phyloP scores from a whole-genome alignment of 2,113 vertebrate genomes.

The Vicugna pacos region DNA sequence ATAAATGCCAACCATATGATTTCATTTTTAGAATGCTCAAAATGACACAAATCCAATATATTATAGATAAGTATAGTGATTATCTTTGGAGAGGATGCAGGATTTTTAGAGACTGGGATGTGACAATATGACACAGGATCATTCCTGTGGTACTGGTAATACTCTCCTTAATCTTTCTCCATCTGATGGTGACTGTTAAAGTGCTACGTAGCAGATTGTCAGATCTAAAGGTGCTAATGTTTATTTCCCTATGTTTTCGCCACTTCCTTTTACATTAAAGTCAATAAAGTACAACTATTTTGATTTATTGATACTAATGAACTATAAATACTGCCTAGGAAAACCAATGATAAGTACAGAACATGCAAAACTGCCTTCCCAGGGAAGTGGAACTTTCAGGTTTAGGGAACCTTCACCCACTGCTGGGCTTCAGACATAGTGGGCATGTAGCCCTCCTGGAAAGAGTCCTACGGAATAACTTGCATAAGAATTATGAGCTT shows the following conservation, averaged over 20 bases:
- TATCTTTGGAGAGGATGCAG: neutral
- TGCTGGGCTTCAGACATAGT: neutral
- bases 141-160: neutral
- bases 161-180: neutral
- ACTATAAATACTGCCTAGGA: neutral
- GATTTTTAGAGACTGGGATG: neutral
- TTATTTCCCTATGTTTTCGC: neutral
- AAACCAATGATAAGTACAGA: slow-evolving; percentile 21
- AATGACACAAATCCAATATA: neutral
- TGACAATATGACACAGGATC: neutral
- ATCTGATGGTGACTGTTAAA: neutral
- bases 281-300: neutral
- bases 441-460: neutral
- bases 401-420: neutral
- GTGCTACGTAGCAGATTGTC: neutral
- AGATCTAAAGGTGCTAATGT: neutral
- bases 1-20: neutral
- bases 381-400: neutral
- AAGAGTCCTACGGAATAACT: neutral
- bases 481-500: neutral
- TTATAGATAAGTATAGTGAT: neutral
- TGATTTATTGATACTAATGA: slow-evolving; percentile 16
- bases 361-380: neutral
- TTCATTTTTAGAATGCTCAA: neutral
- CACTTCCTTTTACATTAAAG: neutral